These are phyloP conservation scores for Tetragonisca angustula DNA, from an alignment of 2,888 invertebrate genomes.

Conservation along the genomic window DNA sequence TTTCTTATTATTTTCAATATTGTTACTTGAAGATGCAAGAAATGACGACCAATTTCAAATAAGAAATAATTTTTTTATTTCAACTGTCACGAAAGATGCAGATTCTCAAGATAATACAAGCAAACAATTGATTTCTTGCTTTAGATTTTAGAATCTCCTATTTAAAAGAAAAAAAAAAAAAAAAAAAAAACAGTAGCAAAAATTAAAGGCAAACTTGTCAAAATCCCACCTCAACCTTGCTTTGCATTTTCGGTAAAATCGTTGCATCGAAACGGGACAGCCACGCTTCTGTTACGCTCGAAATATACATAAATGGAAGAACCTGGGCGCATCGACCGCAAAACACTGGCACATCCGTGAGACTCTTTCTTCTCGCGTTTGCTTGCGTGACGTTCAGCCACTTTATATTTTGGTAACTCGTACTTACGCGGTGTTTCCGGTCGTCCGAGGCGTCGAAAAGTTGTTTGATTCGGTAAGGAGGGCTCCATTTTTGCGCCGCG, in stretches of 20 bases:
- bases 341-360: neutral
- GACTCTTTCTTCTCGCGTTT: neutral
- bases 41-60: too few relatives aligned
- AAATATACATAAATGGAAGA: slow-evolving; percentile 17
- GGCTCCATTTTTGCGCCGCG: neutral
- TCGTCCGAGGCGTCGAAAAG: neutral
- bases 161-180: too few relatives aligned
- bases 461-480: neutral
- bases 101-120: too few relatives aligned
- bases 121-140: too few relatives aligned
- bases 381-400: neutral
- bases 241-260: slow-evolving; percentile 19
- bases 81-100: too few relatives aligned
- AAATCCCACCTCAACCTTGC: slow-evolving; percentile 15
- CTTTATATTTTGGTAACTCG: neutral
- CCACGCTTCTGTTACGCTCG: slow-evolving; percentile 13
- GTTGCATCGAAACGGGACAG: slow-evolving; percentile 12
- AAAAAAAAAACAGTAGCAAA: too few relatives aligned
- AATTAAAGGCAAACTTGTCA: too few relatives aligned
- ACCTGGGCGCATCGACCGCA: neutral
- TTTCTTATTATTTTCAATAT: too few relatives aligned
- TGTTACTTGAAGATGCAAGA: too few relatives aligned
- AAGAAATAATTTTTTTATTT: too few relatives aligned
- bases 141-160: too few relatives aligned
- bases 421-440: neutral